Base-by-base conservation (phyloP, 2,113 vertebrate species). In the Pyrgilauda ruficollis region DNA sequence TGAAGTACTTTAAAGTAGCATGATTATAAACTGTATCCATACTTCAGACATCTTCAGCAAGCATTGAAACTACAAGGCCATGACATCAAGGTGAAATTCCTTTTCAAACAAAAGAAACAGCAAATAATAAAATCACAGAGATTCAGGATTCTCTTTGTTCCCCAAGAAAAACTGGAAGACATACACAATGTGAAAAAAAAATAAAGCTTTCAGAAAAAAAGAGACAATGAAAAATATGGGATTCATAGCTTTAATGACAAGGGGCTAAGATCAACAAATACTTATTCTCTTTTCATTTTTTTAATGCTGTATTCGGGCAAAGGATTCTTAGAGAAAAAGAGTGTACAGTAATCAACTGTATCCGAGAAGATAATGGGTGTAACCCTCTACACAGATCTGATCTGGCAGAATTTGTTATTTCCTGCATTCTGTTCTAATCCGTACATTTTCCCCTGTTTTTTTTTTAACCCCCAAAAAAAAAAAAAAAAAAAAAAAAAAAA, bases 341-440 rank as follows among this genome's bases (percentile, higher is more conserved):
- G 44, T 5, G 15, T 7, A 62, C 5, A 85, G 59, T 53, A 86
- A 93, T 74, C 68, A 83, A 75, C 12, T 37, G 17, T 26, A 80
- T 84, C 39, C 64, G 20, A 80, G 87, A 87, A 79, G 35, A 67
- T 69, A 82, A 56, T 41, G 63, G 68, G 72, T 12, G 31, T 37
- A 93, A 74, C 59, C 31, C 19, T 47, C 27, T 43, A 26, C 33
- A 33, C 39, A 74, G 82, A 96, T 78, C 87, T 92, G 79, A 90
- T 94, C 41, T 81, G 90, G 83, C 52, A 94, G 79, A 52, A 72
- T 85, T 84, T 50, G 15, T 80, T 80, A 79, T 67, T 94, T 84
- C 72, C 79, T 86, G 31, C 37, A 62, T 31, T 83, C 53, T 19
- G 31, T 77, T 90, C 43, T 74, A 86, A 77, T 52, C 5, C 0